These are phyloP conservation scores for Epinephelus lanceolatus DNA, from an alignment of 2,113 vertebrate species.

Conservation along the genomic window DNA sequence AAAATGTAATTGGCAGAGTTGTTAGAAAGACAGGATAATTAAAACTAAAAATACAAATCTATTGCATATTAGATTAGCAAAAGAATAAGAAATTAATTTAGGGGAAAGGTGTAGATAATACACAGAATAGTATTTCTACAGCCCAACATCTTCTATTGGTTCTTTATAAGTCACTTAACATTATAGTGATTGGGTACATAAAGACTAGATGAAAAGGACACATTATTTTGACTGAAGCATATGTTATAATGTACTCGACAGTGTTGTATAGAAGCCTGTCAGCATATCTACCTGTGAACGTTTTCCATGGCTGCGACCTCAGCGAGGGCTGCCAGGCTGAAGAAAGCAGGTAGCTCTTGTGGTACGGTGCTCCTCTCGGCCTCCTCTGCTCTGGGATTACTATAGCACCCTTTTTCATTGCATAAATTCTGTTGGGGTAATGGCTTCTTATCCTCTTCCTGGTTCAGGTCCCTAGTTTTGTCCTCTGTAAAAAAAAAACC, in stretches of 20 bases:
- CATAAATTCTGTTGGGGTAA: slow-evolving; percentile 88
- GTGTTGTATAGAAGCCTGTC: not conserved
- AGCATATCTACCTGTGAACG: slow-evolving; percentile 89
- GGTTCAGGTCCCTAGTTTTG: slow-evolving; percentile 89
- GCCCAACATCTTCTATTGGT: too few species aligned
- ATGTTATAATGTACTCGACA: not conserved
- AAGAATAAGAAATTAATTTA: not conserved
- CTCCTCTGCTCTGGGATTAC: slow-evolving; percentile 80
- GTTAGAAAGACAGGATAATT: not conserved
- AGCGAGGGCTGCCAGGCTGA: slow-evolving; percentile 97
- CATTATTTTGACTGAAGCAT: not conserved
- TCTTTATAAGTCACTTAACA: not conserved
- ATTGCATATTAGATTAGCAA: not conserved
- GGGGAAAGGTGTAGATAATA: not conserved
- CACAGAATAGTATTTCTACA: too few species aligned
- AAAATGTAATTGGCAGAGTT: slow-evolving; percentile 1
- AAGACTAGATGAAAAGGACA: not conserved
- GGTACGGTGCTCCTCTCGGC: slow-evolving; percentile 87
- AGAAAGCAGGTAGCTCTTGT: slow-evolving; percentile 89
- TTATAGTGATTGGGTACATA: not conserved
- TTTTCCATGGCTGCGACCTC: slow-evolving; percentile 99
- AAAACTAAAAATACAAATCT: not conserved
- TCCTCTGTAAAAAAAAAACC: slow-evolving; percentile 85
- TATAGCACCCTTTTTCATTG: slow-evolving; percentile 86
- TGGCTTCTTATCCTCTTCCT: slow-evolving; percentile 88